These are phyloP conservation scores for Eonycteris spelaea DNA, from an alignment of 2,113 vertebrate genomes.

Conservation along the genomic window DNA sequence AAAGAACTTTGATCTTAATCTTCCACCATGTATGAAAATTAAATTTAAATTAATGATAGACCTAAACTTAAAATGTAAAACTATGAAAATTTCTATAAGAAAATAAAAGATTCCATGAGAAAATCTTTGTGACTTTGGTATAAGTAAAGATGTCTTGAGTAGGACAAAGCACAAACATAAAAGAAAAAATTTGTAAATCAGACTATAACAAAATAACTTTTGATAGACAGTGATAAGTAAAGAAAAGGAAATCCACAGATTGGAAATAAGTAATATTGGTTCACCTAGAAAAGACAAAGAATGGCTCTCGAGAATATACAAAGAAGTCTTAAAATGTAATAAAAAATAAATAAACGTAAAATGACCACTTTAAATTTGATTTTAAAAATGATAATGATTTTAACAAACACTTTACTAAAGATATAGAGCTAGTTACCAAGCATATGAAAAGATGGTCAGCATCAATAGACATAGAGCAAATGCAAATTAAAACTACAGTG, in stretches of 20 bases:
- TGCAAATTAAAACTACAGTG: neutral
- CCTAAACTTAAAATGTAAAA: neutral
- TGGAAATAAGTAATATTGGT: neutral
- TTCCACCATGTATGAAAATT: neutral
- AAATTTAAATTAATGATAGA: neutral
- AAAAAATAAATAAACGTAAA: neutral
- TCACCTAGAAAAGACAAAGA: neutral
- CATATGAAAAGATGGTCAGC: neutral
- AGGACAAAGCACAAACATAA: neutral
- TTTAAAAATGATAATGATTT: neutral
- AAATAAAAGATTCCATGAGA: neutral
- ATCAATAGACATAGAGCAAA: neutral
- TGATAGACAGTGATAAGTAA: neutral
- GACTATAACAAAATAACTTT: neutral
- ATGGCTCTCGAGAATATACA: neutral
- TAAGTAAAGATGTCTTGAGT: neutral
- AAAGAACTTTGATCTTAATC: neutral
- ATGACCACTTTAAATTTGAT: neutral
- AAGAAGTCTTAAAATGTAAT: neutral
- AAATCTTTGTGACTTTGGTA: neutral
- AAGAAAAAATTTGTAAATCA: neutral
- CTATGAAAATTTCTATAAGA: neutral
- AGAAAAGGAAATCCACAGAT: neutral
- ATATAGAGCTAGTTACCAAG: neutral
- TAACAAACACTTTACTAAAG: neutral